These are phyloP conservation scores for Mustelus asterias DNA, from an alignment of 2,113 vertebrate species.

Conservation along the genomic window DNA sequence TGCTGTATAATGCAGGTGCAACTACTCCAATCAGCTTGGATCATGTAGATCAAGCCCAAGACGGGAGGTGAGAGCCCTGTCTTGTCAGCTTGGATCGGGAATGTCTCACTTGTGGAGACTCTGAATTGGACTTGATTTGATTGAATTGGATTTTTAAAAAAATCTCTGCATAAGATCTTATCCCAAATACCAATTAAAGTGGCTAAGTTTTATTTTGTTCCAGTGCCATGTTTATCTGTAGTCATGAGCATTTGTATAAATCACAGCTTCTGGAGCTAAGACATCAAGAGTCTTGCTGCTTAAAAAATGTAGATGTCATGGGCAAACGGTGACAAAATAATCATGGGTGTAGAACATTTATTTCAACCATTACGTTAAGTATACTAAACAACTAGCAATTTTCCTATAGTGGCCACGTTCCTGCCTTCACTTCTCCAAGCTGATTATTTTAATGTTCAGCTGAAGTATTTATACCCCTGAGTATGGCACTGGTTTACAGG, in stretches of 20 bases:
- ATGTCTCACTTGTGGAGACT: no score
- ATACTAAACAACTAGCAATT: not conserved
- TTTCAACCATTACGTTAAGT: not conserved
- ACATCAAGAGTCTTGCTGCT: not conserved
- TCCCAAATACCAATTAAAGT: not conserved
- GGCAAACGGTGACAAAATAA: not conserved
- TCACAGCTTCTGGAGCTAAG: not conserved
- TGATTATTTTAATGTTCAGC: not conserved
- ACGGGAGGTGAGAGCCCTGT: no score
- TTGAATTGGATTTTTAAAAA: no score
- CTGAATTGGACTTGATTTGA: no score
- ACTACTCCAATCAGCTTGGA: no score
- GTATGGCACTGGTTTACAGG: not conserved
- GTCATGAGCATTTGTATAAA: not conserved
- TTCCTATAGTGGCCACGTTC: not conserved
- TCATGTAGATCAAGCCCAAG: no score
- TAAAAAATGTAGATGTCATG: not conserved
- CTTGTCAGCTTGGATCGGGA: no score
- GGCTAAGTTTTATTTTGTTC: not conserved
- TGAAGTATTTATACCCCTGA: not conserved
- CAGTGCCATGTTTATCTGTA: not conserved
- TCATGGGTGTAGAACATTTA: not conserved
- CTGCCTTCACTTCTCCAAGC: not conserved
- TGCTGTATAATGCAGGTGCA: not conserved
- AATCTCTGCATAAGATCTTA: not conserved